A percentile compares a stretch with the other conserved stretches of the same genome.
Evolutionary conservation across 2,113 vertebrate species (phyloP).

Genomic region (Hydrochoerus hydrochaeris): DNA sequence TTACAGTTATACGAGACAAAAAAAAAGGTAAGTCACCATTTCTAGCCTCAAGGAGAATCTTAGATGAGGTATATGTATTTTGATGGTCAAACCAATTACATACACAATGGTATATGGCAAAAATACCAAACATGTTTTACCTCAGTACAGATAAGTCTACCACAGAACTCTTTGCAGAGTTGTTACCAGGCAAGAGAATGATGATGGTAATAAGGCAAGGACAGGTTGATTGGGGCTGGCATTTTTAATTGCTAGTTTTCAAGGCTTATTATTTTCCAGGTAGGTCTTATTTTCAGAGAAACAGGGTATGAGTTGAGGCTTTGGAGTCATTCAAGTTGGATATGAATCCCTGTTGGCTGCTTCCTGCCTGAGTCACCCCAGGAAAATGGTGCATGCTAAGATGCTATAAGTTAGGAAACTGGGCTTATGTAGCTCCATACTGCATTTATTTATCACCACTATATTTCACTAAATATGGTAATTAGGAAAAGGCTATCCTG

Average conservation of each 20-base stretch:
- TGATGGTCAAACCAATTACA: not conserved
- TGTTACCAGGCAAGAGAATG: not conserved
- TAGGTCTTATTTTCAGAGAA: not conserved
- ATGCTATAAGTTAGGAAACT: not conserved
- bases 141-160: not conserved
- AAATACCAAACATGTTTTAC: conserved; percentile 45
- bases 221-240: not conserved
- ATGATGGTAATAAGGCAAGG: not conserved
- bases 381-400: not conserved
- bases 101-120: not conserved
- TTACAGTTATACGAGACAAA: not conserved
- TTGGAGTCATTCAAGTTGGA: not conserved
- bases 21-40: not conserved
- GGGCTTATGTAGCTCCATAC: not conserved
- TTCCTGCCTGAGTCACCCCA: not conserved
- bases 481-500: not conserved
- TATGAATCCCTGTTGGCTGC: not conserved
- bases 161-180: not conserved
- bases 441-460: not conserved
- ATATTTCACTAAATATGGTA: not conserved
- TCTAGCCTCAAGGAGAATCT: not conserved
- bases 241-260: not conserved
- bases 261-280: not conserved
- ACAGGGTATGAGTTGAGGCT: not conserved
- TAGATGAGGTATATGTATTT: not conserved